Evolutionary conservation across 2,888 invertebrate genomes (phyloP).

Genomic region (Argyra leucocephala): DNA sequence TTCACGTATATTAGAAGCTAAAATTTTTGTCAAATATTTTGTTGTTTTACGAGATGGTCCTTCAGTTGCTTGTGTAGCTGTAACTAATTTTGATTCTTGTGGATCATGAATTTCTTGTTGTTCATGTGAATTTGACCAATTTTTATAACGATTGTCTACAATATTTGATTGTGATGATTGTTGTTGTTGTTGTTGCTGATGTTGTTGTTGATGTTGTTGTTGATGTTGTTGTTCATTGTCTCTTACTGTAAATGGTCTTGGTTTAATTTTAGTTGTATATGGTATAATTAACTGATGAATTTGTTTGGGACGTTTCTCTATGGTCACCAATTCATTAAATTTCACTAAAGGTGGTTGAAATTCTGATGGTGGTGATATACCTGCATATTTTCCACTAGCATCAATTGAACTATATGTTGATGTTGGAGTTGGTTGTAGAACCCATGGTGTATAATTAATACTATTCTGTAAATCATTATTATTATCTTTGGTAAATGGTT

Average conservation of each 20-base stretch:
- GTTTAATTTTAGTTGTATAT: constrained; percentile 56
- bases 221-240: constrained; percentile 27
- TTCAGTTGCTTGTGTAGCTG: constrained; percentile 34
- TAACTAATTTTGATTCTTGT: constrained; percentile 45
- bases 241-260: constrained; percentile 46
- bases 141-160: constrained; percentile 21
- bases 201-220: constrained; percentile 40
- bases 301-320: constrained; percentile 50
- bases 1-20: constrained; percentile 47
- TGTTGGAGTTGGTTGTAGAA: constrained; percentile 34
- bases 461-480: constrained; percentile 26
- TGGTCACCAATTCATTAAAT: not conserved
- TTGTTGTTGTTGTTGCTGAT: not conserved
- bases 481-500: constrained; percentile 45
- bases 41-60: constrained; percentile 35
- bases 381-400: constrained; percentile 37
- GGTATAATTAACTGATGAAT: constrained; percentile 77
- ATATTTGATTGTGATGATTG: not conserved
- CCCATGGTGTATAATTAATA: constrained; percentile 24
- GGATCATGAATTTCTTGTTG: constrained; percentile 46
- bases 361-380: constrained; percentile 34
- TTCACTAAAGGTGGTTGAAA: constrained; percentile 24
- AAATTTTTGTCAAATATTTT: constrained; percentile 38
- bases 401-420: constrained; percentile 39
- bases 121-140: constrained; percentile 34